These are phyloP conservation scores for Sebastes cheni DNA, from an alignment of 2,797 vertebrate genomes.

Conservation along the genomic window DNA sequence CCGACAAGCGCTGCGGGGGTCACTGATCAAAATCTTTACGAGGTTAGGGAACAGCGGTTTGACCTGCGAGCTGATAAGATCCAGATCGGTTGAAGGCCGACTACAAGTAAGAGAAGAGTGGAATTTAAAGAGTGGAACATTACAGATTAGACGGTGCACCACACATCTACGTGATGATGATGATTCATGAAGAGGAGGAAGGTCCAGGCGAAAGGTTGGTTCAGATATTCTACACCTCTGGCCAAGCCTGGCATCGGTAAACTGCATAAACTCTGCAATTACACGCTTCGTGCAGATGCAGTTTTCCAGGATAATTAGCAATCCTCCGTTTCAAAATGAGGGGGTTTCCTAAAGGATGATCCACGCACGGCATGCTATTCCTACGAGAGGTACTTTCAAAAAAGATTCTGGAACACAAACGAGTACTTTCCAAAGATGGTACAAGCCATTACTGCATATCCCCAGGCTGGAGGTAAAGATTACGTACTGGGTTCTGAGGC, in stretches of 20 bases:
- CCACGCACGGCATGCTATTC: not conserved
- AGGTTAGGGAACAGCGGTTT: not conserved
- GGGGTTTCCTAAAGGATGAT: slow-evolving; percentile 38
- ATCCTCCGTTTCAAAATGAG: slow-evolving; percentile 32
- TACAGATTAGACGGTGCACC: not conserved
- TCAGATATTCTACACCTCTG: slow-evolving; percentile 36
- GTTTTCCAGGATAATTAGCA: slow-evolving; percentile 37
- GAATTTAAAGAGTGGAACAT: not conserved
- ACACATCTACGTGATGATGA: slow-evolving; percentile 21
- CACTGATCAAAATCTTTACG: slow-evolving; percentile 14
- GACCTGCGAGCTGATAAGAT: slow-evolving; percentile 1
- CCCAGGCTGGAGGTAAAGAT: not conserved
- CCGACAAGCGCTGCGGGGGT: not conserved
- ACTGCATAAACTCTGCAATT: slow-evolving; percentile 43
- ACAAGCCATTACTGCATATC: not conserved
- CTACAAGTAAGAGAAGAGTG: not conserved
- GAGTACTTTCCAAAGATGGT: slow-evolving; percentile 32
- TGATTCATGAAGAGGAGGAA: slow-evolving; percentile 26
- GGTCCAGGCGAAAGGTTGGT: slow-evolving; percentile 5
- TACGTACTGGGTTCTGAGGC: not conserved
- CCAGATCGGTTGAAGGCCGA: not conserved
- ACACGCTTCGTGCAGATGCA: slow-evolving; percentile 30
- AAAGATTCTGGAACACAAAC: slow-evolving; percentile 2
- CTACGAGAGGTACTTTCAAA: not conserved
- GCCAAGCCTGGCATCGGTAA: slow-evolving; percentile 22